phyloP scores from a whole-genome alignment of 2,888 invertebrate species.

The Apomyelois bistriatella region DNA sequence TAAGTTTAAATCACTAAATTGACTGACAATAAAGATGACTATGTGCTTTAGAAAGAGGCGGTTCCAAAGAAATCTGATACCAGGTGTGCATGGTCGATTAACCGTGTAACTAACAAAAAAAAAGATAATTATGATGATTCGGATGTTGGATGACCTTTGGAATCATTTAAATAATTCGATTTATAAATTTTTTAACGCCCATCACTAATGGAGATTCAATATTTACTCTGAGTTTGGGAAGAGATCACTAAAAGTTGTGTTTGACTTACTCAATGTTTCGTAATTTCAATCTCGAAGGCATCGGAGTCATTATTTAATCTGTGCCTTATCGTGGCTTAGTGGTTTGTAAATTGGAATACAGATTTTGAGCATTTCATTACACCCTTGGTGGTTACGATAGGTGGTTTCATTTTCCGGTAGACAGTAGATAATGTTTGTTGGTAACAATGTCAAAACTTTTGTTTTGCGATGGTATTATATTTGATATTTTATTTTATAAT shows the following conservation, averaged over 20 bases:
- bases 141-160: too few species aligned
- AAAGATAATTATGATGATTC: too few species aligned
- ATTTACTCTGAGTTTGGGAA: slow-evolving; percentile 30
- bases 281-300: slow-evolving; percentile 23
- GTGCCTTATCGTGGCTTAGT: slow-evolving; percentile 13
- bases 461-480: background rate
- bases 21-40: too few species aligned
- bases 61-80: too few species aligned
- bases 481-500: too few species aligned
- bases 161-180: too few species aligned
- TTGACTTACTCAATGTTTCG: slow-evolving; percentile 23
- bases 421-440: slow-evolving; percentile 2
- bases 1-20: too few species aligned
- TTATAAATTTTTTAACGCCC: too few species aligned
- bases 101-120: too few species aligned
- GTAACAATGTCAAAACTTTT: background rate
- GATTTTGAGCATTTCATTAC: slow-evolving; percentile 9
- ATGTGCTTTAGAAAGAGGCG: too few species aligned
- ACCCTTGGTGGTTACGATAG: slow-evolving; percentile 3
- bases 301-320: slow-evolving; percentile 19
- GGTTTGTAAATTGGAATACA: slow-evolving; percentile 10
- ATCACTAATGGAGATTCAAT: slow-evolving; percentile 22
- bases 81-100: too few species aligned
- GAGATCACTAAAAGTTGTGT: slow-evolving; percentile 32
- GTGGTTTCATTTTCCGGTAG: slow-evolving; percentile 1